Base-by-base conservation (phyloP, 2,113 vertebrate genomes). In the Bos indicus region DNA sequence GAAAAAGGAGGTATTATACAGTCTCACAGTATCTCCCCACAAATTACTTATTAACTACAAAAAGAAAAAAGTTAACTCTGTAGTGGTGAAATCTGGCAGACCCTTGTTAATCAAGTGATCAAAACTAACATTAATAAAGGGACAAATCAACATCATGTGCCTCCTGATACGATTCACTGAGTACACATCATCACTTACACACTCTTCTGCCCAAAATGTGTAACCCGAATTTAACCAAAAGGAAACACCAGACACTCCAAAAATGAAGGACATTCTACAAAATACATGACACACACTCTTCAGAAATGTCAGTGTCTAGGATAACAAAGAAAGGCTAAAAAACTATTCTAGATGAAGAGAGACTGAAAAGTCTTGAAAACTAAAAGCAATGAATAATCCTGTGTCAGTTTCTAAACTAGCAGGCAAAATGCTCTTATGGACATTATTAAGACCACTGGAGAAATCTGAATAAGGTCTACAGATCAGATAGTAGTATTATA, bases 201-300 rank as follows among this genome's bases (percentile, higher is more conserved):
- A 56, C 25, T 80, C n/a, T 89, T 94, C 81, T 91, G 88, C 23
- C 43, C 77, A 77, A 96, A 89, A 84, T 33, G 6, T 17, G 17
- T 83, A 57, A 83, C 51, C 28, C 52, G 48, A 96, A 94, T 89
- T 82, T 82, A 71, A 92, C 59, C 43, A 81, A 92, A 92, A 94
- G 33, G 48, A 74, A 96, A 90, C 21, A 93, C 11, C 36, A 56
- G 21, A 56, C 64, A 86, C 51, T 62, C 1, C 43, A 2, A 80
- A 81, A 96, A 74, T 62, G 10, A 84, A 84, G 81, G n/a, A 23
- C 17, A 54, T 28, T 96, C 78, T 62, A 86, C 52, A 92, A 90
- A 80, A 87, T 78, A 94, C 88, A 82, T 64, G 19, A 86, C 43
- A 30, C 12, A 2, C 81, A 64, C 10, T 92, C 71, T 40, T 82